phyloP scores from a whole-genome alignment of 2,888 invertebrate genomes.

The Oligia strigilis region DNA sequence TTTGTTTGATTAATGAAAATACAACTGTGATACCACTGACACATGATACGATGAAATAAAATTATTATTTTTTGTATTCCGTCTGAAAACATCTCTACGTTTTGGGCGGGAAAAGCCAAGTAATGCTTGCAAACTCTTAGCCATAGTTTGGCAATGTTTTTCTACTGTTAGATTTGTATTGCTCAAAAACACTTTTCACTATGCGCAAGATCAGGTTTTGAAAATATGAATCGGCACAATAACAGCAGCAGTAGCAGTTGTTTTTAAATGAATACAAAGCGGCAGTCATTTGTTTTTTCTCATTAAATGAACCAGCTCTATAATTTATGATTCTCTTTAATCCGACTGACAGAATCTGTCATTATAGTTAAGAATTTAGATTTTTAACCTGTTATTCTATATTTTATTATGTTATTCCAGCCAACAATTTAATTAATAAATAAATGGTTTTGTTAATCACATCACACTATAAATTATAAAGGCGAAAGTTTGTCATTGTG shows the following conservation, averaged over 20 bases:
- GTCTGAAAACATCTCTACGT: not conserved
- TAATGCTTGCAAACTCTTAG: not conserved
- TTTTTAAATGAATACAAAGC: not conserved
- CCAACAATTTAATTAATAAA: not conserved
- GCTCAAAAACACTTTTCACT: not conserved
- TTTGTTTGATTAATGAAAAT: not conserved
- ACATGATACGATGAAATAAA: not conserved
- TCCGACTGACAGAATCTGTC: not conserved
- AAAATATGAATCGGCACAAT: not conserved
- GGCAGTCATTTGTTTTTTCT: constrained; percentile 2
- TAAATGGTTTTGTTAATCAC: constrained; percentile 23
- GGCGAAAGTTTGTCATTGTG: too few relatives aligned
- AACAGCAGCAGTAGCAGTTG: not conserved
- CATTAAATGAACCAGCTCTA: not conserved
- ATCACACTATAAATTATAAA: too few relatives aligned
- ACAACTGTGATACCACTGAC: not conserved
- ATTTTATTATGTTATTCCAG: not conserved
- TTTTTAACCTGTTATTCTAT: not conserved
- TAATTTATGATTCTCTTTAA: constrained; percentile 14
- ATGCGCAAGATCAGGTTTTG: not conserved
- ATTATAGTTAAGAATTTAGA: not conserved
- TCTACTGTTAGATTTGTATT: not conserved
- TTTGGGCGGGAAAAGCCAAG: not conserved
- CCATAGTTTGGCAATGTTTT: not conserved
- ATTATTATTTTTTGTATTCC: not conserved